Base-by-base conservation (phyloP, 2,888 invertebrate genomes). In the Zaprionus bogoriensis region DNA sequence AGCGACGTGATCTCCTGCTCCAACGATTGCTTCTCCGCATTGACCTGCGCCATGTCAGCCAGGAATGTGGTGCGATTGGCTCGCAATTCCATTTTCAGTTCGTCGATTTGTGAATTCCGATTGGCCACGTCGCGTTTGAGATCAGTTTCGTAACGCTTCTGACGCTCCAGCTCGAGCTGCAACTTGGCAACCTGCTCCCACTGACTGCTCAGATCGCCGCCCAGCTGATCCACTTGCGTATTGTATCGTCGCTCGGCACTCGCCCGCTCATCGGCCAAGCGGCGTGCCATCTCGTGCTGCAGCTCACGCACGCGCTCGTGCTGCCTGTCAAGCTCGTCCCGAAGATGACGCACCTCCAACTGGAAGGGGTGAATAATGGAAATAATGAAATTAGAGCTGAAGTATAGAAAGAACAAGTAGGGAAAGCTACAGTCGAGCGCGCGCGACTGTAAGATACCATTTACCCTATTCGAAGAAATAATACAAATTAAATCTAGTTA, bases 181-280 rank as follows among this genome's bases (percentile, higher is more conserved):
- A 95, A 88, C 82, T 96, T 95, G 45, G 95, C 94, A 0, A 95
- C 94, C 36, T 94, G 93, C 82, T 97, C 96, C 93, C 96, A 96
- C 88, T 96, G 96, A 1, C 94, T 94, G 0, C 95, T 95, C 20
- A 96, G 91, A 80, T 97, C 96, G 4, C 94, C 94, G 19, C 95
- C 95, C 41, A 96, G 91, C 76, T 96, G 95, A 87, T 97, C 96
- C 61, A 95, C 94, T 84, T 94, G 94, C 67, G 94, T 94, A 63
- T 93, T 94, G 89, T 95, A 96, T 0, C 95, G 92, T 42, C 95
- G 92, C 85, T 96, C 95, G 1, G 94, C 94, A 30, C 94, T 94
- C 69, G 94, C 93, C 25, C 96, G 92, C 89, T 96, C 95, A 51
- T 95, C 95, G 7, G 94, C 92, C 19, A 95, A 92, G 6, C 95